Conservation (phyloP, 2,113 vertebrate genomes). For the Zosterops borbonicus region DNA sequence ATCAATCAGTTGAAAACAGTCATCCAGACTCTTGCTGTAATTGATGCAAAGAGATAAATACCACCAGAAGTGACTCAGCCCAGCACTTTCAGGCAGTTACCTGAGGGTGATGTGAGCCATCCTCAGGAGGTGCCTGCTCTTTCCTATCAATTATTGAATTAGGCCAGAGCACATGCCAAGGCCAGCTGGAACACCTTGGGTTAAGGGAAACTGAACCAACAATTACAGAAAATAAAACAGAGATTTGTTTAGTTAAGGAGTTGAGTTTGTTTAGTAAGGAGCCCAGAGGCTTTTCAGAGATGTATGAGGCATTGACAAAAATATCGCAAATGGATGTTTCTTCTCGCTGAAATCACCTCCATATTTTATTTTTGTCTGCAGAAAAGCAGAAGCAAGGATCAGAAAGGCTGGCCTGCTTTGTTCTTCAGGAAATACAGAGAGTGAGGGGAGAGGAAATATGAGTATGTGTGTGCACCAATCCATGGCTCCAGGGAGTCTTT, state of each 20-base stretch:
- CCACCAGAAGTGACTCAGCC: neutral
- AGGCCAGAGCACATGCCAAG: neutral
- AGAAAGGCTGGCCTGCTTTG: neutral
- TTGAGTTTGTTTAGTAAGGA: neutral
- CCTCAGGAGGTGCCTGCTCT: neutral
- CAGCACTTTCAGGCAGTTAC: neutral
- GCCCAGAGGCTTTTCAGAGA: neutral
- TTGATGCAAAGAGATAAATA: neutral
- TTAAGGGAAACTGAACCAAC: neutral
- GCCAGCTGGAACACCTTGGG: neutral
- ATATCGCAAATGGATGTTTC: neutral
- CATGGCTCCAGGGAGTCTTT: neutral
- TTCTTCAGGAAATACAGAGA: neutral
- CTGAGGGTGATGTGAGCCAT: neutral
- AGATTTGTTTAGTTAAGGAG: neutral
- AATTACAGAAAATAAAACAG: neutral
- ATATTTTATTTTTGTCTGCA: neutral
- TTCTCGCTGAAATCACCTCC: neutral
- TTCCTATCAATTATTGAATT: neutral
- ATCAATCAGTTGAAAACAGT: neutral
- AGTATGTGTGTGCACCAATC: neutral
- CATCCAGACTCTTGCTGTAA: neutral
- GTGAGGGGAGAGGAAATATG: accelerated
- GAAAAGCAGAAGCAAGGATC: neutral
- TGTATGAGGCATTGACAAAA: neutral